Evolutionary conservation across 1,140 invertebrate genomes (phyloP).

Genomic region (Cheumatopsyche charites): DNA sequence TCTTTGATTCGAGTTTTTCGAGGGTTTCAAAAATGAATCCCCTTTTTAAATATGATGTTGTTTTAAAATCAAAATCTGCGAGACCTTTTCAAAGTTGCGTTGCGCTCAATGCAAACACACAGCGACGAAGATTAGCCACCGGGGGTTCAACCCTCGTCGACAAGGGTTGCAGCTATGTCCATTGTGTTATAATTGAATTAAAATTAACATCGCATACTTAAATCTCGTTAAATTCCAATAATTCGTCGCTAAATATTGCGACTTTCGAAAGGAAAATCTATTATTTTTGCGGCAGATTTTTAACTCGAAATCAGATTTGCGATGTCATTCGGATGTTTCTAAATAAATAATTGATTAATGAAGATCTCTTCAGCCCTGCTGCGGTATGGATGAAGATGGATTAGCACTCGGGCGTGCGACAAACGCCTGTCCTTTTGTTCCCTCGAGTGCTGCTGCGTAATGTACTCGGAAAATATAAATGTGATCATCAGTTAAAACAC

Average conservation of each 20-base stretch:
- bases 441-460: constrained; percentile 30
- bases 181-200: neutral
- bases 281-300: no score
- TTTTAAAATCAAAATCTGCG: constrained; percentile 41
- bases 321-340: no score
- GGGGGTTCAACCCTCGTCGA: constrained; percentile 21
- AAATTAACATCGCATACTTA: neutral
- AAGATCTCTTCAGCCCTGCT: constrained; percentile 13
- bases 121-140: constrained; percentile 22
- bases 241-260: no score
- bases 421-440: constrained; percentile 45
- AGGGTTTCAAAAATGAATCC: constrained; percentile 28
- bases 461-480: constrained; percentile 36
- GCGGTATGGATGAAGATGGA: constrained; percentile 37
- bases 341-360: constrained; percentile 26
- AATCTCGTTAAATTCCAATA: no score
- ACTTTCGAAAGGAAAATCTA: no score
- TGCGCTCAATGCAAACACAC: constrained; percentile 41
- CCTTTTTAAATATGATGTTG: constrained; percentile 37
- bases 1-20: neutral
- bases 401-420: constrained; percentile 43
- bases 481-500: constrained; percentile 27
- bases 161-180: neutral
- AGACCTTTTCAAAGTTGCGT: constrained; percentile 18
- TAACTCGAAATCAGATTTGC: no score